A percentile compares a stretch with the other conserved stretches of the same genome.
Evolutionary conservation across 2,888 invertebrate species (phyloP).

Genomic region (Eudemis profundana): DNA sequence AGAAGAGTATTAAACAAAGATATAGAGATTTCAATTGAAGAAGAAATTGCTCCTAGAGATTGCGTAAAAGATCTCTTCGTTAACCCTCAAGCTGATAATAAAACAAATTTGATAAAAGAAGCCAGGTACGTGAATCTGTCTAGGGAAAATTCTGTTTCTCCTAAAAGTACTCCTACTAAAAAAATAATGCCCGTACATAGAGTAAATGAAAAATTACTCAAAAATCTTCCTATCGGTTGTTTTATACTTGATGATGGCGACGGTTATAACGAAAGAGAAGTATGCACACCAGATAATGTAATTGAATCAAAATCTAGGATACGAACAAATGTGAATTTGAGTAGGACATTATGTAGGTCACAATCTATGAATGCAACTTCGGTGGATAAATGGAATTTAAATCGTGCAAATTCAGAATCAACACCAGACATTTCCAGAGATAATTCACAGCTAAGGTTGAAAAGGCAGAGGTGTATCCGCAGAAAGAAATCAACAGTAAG

Average conservation of each 20-base stretch:
- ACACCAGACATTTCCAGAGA: constrained; percentile 73
- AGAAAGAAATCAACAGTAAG: constrained; percentile 80
- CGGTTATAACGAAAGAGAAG: constrained; percentile 81
- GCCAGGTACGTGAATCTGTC: constrained; percentile 76
- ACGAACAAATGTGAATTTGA: constrained; percentile 53
- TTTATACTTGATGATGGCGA: constrained; percentile 79
- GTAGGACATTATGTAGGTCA: constrained; percentile 67
- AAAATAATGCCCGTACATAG: constrained; percentile 66
- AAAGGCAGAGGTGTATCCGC: constrained; percentile 85
- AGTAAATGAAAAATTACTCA: constrained; percentile 72
- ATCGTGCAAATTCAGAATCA: constrained; percentile 66
- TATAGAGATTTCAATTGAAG: constrained; percentile 52
- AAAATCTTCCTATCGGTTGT: constrained; percentile 78
- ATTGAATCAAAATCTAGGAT: constrained; percentile 54
- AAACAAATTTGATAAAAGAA: constrained; percentile 76
- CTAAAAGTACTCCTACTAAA: constrained; percentile 71
- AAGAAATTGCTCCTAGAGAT: constrained; percentile 65
- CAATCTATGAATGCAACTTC: constrained; percentile 69
- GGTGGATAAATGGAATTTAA: constrained; percentile 60
- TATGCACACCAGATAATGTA: constrained; percentile 73
- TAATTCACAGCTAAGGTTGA: constrained; percentile 70
- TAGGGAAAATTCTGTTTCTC: constrained; percentile 78
- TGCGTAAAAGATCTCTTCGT: constrained; percentile 75
- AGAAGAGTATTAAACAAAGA: constrained; percentile 68
- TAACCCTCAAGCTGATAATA: constrained; percentile 73